Evolutionary conservation across 2,888 invertebrate species (phyloP).

Genomic region (Gnatocerus cornutus): DNA sequence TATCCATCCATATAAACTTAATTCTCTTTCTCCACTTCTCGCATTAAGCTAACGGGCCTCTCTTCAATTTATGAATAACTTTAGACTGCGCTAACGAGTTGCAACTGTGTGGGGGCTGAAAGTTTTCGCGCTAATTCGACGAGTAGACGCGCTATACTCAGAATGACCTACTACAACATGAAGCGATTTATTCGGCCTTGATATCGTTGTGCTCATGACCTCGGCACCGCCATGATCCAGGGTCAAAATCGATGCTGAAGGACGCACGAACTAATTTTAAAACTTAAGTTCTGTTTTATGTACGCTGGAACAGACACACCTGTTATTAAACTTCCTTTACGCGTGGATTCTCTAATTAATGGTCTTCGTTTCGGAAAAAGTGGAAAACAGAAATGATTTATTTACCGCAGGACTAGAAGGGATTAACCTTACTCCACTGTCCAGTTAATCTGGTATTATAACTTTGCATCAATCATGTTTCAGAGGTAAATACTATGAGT

Average conservation of each 20-base stretch:
- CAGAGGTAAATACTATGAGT: too few relatives aligned
- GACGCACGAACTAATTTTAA: constrained; percentile 31
- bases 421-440: constrained; percentile 11
- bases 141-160: neutral
- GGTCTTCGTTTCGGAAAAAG: constrained; percentile 10
- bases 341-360: constrained; percentile 21
- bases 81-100: neutral
- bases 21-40: constrained; percentile 25
- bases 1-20: constrained; percentile 25
- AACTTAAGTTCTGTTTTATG: constrained; percentile 11
- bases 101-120: neutral
- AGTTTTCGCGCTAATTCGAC: constrained; percentile 1
- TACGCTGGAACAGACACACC: constrained; percentile 10
- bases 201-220: constrained; percentile 22
- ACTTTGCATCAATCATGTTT: neutral
- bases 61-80: constrained; percentile 24
- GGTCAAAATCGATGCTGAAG: constrained; percentile 36
- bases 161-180: constrained; percentile 31
- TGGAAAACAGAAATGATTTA: constrained; percentile 16
- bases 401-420: constrained; percentile 1
- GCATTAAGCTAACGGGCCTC: constrained; percentile 4
- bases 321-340: constrained; percentile 20
- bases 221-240: constrained; percentile 14
- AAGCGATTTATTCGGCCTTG: constrained; percentile 15
- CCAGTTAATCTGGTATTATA: constrained; percentile 2